Base-by-base conservation (phyloP, 2,113 vertebrate species). In the Megaceryle torquata region DNA sequence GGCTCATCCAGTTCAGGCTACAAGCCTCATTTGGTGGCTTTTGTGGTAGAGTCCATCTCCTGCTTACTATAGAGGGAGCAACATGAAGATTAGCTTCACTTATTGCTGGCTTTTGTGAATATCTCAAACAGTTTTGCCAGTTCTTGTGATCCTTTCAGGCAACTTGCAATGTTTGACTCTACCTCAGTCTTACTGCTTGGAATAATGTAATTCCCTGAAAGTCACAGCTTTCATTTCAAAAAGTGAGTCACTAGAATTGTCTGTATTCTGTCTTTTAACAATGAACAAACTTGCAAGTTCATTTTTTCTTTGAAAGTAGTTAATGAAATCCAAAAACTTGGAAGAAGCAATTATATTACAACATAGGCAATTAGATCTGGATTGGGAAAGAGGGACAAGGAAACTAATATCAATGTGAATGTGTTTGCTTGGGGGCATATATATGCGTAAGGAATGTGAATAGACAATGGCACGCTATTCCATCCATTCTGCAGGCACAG, bases 261-360 rank as follows among this genome's bases (percentile, higher is more conserved):
- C 54, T 72, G 2, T 72, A 39, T 79, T 81, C 61, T 90, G 31
- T 86, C 41, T 21, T 86, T 70, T 72, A 77, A 51, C 46, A 82
- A 50, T 50, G 22, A 82, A 71, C 68, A 64, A 88, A 84, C 43
- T 56, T 86, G 43, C 46, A 51, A 82, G 35, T 68, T 63, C 15
- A 37, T 70, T 51, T 75, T 93, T 92, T 71, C 33, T 91, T 95
- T 88, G 60, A 64, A 95, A 96, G 43, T 48, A 68, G 56, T 48
- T 88, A 94, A 92, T 82, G 69, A 93, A 91, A 90, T 93, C n/a
- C 59, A 83, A 93, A 95, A 84, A 26, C 69, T 89, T 88, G 76
- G 56, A 92, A 67, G 46, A 86, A 95, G 72, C 22, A 86, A 67
- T 92, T 92, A 43, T 71, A 60, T 84, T 93, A 46, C 83, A 75